These are phyloP conservation scores for Folsomia manolachei DNA, from an alignment of 2,888 invertebrate species.

Conservation along the genomic window DNA sequence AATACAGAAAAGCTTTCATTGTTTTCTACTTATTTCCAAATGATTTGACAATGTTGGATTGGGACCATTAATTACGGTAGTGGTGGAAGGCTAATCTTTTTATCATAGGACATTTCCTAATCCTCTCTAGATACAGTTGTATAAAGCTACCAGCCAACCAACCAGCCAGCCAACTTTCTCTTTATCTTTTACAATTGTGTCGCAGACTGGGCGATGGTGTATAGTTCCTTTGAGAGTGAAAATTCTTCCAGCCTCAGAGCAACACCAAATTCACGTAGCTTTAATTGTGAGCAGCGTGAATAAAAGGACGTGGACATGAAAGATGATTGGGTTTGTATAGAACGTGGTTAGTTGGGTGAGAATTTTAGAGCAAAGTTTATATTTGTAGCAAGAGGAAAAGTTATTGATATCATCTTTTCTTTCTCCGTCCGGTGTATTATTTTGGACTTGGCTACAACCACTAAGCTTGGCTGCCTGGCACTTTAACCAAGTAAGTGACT, in stretches of 20 bases:
- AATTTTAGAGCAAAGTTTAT: too few species aligned
- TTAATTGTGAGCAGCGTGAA: conserved; percentile 13
- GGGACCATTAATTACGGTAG: conserved; percentile 20
- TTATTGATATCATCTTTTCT: background rate
- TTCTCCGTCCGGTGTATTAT: too few species aligned
- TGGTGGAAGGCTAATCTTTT: conserved; percentile 12
- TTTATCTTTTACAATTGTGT: background rate
- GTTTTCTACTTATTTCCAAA: conserved; percentile 21
- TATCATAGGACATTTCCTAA: conserved; percentile 13
- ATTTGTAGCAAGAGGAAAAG: background rate
- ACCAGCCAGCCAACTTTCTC: conserved; percentile 7
- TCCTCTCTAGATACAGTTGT: too few species aligned
- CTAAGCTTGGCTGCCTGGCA: background rate
- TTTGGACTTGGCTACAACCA: too few species aligned
- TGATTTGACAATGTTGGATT: conserved; percentile 18
- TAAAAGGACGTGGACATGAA: conserved; percentile 17
- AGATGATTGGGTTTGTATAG: conserved; percentile 14
- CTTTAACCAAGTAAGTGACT: background rate
- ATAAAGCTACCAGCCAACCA: background rate
- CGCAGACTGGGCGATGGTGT: background rate
- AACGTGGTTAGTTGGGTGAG: too few species aligned
- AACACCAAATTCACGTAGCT: conserved; percentile 3
- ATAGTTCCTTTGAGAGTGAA: background rate
- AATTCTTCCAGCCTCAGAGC: background rate
- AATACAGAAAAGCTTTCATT: conserved; percentile 3